A percentile compares a stretch with the other conserved stretches of the same genome.
Conservation (phyloP, 2,113 vertebrate genomes). For the Microcebus griseorufus region DNA sequence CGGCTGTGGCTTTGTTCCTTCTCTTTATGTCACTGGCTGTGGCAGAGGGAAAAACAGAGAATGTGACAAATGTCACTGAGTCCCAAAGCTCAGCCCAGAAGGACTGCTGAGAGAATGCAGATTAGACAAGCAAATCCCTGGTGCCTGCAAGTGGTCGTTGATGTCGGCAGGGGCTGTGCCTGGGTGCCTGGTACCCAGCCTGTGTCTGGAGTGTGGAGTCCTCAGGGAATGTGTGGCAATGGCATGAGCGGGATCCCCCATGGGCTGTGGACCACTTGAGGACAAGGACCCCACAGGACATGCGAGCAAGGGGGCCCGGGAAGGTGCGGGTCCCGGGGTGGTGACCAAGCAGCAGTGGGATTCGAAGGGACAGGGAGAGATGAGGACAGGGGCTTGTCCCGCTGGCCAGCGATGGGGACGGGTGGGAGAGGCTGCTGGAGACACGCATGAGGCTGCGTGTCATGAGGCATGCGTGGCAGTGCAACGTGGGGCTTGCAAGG, state of each 20-base stretch:
- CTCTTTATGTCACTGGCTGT: no score
- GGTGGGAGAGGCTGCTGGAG: neutral
- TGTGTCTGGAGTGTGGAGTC: neutral
- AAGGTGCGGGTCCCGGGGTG: neutral
- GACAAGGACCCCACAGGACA: neutral
- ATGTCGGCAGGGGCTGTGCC: neutral
- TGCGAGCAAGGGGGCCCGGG: neutral
- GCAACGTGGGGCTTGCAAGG: accelerated
- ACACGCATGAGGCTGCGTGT: neutral
- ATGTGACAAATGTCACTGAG: accelerated
- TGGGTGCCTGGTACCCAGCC: neutral
- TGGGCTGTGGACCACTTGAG: accelerated
- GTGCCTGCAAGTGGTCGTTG: neutral
- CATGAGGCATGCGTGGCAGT: accelerated
- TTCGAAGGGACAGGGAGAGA: accelerated
- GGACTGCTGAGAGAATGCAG: neutral
- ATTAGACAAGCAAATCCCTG: neutral
- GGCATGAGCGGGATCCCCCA: accelerated
- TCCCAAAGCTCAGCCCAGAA: neutral
- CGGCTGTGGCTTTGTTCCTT: no score
- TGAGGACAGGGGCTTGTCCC: no score
- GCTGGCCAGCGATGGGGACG: neutral
- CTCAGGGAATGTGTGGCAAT: neutral
- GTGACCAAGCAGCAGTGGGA: neutral
- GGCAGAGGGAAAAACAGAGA: no score